A percentile compares a stretch with the other conserved stretches of the same genome.
These are phyloP conservation scores for Mus minutoides DNA, from an alignment of 2,797 vertebrate species.

Conservation along the genomic window DNA sequence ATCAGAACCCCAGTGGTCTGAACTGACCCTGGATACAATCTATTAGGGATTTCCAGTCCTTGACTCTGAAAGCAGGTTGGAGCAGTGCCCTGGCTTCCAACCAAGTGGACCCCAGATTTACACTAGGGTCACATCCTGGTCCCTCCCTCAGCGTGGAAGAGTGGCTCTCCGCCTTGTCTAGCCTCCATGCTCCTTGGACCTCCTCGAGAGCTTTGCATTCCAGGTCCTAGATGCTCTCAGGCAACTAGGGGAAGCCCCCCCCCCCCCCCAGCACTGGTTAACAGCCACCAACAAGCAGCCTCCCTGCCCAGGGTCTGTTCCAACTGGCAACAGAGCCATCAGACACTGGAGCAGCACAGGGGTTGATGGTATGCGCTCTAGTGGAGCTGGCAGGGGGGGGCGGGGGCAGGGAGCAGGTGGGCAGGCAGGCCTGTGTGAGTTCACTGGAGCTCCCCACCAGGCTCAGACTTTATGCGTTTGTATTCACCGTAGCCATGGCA, in stretches of 20 bases:
- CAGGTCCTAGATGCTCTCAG: not conserved
- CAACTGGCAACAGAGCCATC: conserved; percentile 12
- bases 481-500: conserved; percentile 71
- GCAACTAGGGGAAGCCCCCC: not conserved
- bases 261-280: not conserved
- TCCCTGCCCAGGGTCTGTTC: not conserved
- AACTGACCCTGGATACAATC: not conserved
- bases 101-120: not conserved
- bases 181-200: not conserved
- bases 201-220: not conserved
- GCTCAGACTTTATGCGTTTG: conserved; percentile 61
- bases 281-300: not conserved
- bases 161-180: not conserved
- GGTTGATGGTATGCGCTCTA: conserved; percentile 38
- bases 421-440: conserved; percentile 42
- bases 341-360: conserved; percentile 41
- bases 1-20: not conserved
- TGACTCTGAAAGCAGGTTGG: not conserved
- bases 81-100: not conserved
- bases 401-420: conserved; percentile 70
- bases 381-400: not conserved
- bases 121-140: not conserved
- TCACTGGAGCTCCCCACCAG: conserved; percentile 38
- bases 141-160: not conserved
- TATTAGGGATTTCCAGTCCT: not conserved